phyloP scores from a whole-genome alignment of 2,113 vertebrate genomes.

The Hipposideros armiger region DNA sequence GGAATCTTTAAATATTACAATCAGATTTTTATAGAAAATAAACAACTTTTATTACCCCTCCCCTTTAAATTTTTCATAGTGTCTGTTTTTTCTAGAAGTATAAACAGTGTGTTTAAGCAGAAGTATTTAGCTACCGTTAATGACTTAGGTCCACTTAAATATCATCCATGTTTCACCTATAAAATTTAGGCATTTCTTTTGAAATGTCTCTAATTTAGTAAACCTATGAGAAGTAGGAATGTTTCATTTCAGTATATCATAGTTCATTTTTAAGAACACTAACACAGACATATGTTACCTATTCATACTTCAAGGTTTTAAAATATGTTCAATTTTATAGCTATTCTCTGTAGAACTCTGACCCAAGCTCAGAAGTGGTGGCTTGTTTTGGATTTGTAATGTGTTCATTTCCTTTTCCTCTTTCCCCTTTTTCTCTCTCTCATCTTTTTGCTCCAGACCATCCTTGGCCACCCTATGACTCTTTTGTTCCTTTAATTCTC shows the following conservation, averaged over 20 bases:
- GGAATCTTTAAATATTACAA: constrained; percentile 23
- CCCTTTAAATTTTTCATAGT: not conserved
- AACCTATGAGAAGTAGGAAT: constrained; percentile 23
- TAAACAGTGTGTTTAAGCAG: not conserved
- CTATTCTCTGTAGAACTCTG: not conserved
- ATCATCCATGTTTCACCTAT: not conserved
- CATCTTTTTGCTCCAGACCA: not conserved
- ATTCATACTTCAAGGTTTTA: constrained; percentile 14
- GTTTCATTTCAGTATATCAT: not conserved
- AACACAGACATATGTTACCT: constrained; percentile 48
- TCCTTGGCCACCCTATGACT: not conserved
- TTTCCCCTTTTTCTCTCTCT: not conserved
- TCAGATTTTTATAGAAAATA: not conserved
- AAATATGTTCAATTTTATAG: constrained; percentile 1
- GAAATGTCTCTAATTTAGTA: not conserved
- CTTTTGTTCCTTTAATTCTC: not conserved
- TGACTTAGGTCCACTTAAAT: not conserved
- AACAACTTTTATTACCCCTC: not conserved
- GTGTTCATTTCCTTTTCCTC: not conserved
- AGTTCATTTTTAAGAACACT: constrained; percentile 55
- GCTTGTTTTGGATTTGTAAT: not conserved
- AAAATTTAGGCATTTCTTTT: constrained; percentile 44
- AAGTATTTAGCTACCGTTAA: not conserved
- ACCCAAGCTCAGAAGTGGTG: not conserved
- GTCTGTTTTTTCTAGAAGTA: not conserved